These are phyloP conservation scores for Thereva nobilitata DNA, from an alignment of 2,888 invertebrate species.

Conservation along the genomic window DNA sequence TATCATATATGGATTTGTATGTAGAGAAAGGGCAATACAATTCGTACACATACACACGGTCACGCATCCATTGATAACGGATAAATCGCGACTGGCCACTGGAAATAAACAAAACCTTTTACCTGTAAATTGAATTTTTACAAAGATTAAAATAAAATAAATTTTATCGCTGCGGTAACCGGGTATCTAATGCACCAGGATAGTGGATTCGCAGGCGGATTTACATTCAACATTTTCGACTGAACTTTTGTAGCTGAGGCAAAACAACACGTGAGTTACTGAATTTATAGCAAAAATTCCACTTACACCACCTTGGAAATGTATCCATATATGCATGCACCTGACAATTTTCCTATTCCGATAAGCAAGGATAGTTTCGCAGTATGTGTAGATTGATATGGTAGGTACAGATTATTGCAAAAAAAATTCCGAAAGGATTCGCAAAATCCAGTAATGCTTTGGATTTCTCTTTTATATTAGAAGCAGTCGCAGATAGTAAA, in stretches of 20 bases:
- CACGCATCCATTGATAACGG: conserved; percentile 47
- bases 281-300: conserved; percentile 24
- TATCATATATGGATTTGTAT: conserved; percentile 40
- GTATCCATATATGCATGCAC: conserved; percentile 17
- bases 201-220: not conserved
- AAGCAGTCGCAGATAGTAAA: too few relatives aligned
- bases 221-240: not conserved
- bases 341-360: conserved; percentile 17
- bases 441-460: too few relatives aligned
- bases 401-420: too few relatives aligned
- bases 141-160: too few relatives aligned
- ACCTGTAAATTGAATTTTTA: too few relatives aligned
- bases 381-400: conserved; percentile 3
- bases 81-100: conserved; percentile 33
- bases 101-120: conserved; percentile 25
- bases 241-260: conserved; percentile 16
- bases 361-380: not conserved
- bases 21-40: conserved; percentile 1
- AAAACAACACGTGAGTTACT: conserved; percentile 39
- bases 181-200: not conserved
- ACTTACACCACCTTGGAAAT: not conserved
- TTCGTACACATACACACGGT: conserved; percentile 31
- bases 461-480: too few relatives aligned
- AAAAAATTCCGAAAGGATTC: too few relatives aligned
- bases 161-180: too few relatives aligned